These are phyloP conservation scores for Salmo trutta DNA, from an alignment of 2,797 vertebrate genomes.

Conservation along the genomic window DNA sequence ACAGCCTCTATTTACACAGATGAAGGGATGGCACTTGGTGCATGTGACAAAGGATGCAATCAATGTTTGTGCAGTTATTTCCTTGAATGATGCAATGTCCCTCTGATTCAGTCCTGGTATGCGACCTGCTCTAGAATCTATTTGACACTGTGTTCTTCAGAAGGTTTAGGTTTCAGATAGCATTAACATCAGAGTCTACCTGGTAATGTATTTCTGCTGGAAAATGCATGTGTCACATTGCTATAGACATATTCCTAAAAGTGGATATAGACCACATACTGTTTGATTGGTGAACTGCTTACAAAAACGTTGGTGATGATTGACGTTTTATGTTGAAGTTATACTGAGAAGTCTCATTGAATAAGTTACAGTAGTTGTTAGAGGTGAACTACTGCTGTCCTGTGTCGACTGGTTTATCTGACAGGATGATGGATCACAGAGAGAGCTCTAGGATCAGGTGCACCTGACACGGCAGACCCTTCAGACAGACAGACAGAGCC, in stretches of 20 bases:
- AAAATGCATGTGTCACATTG: not conserved
- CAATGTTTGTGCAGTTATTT: not conserved
- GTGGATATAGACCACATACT: not conserved
- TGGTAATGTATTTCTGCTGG: not conserved
- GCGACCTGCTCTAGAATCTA: not conserved
- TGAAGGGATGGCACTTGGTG: not conserved
- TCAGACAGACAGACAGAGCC: not conserved
- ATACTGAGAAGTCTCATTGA: not conserved
- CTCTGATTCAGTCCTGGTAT: not conserved
- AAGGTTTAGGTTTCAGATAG: not conserved
- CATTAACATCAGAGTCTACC: not conserved
- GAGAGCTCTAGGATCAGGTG: not conserved
- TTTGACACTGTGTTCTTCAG: not conserved
- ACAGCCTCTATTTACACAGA: not conserved
- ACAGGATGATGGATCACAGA: not conserved
- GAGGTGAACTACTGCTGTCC: too few relatives aligned
- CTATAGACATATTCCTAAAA: not conserved
- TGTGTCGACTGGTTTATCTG: not conserved
- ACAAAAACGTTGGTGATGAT: not conserved
- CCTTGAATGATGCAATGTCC: not conserved
- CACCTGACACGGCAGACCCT: not conserved
- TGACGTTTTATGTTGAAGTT: not conserved
- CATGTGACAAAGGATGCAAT: not conserved
- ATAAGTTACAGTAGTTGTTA: not conserved
- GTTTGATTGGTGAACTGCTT: not conserved